Evolutionary conservation across 2,888 invertebrate species (phyloP).

Genomic region (Idaea aversata): DNA sequence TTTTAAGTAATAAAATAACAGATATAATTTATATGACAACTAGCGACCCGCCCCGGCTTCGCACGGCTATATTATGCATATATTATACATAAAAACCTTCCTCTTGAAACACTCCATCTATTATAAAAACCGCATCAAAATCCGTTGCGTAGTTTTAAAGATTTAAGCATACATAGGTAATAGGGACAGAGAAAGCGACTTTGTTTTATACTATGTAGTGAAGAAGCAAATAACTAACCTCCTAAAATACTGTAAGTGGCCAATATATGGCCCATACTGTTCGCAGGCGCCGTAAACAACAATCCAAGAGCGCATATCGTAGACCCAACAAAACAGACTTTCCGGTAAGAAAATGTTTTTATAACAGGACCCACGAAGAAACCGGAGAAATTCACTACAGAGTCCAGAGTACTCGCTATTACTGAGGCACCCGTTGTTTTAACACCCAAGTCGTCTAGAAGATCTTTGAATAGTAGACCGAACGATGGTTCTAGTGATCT

Average conservation of each 20-base stretch:
- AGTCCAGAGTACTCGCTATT: constrained; percentile 88
- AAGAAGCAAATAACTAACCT: constrained; percentile 70
- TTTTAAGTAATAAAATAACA: no score
- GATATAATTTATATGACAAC: constrained; percentile 4
- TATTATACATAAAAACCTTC: no score
- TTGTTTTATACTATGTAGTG: constrained; percentile 1
- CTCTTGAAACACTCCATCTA: no score
- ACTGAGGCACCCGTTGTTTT: constrained; percentile 87
- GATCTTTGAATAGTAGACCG: constrained; percentile 88
- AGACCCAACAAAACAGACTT: constrained; percentile 85
- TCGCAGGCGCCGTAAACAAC: constrained; percentile 84
- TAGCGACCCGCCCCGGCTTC: no score
- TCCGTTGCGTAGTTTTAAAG: no score
- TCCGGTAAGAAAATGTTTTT: constrained; percentile 86
- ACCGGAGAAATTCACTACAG: constrained; percentile 89
- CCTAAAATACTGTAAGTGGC: constrained; percentile 88
- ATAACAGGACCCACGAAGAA: constrained; percentile 88
- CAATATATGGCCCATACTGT: constrained; percentile 85
- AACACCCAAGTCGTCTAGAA: constrained; percentile 84
- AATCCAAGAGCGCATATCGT: constrained; percentile 84
- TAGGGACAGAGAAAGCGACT: no score
- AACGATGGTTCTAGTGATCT: constrained; percentile 90
- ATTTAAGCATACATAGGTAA: no score
- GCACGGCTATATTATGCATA: no score
- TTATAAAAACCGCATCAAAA: no score